These are phyloP conservation scores for Heliconius cydno DNA, from an alignment of 2,888 invertebrate genomes.

Conservation along the genomic window DNA sequence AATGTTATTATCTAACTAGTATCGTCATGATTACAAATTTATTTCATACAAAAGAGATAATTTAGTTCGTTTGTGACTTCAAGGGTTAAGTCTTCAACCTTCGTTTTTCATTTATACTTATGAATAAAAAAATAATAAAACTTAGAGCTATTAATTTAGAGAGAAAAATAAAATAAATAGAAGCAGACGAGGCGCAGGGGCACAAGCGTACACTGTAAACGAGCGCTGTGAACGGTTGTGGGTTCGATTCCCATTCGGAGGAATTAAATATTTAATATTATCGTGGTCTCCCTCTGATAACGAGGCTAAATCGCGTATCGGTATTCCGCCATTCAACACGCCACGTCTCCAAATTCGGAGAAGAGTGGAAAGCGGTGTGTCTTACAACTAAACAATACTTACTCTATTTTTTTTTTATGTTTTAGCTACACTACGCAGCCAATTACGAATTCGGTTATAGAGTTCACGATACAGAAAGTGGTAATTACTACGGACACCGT, in stretches of 20 bases:
- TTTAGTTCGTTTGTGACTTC: background rate
- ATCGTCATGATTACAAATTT: background rate
- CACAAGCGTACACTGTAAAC: background rate
- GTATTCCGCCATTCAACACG: too few species aligned
- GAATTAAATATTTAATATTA: background rate
- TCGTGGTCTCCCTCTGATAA: too few species aligned
- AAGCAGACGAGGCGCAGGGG: background rate
- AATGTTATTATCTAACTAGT: conserved; percentile 27
- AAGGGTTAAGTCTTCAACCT: background rate
- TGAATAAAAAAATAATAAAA: background rate
- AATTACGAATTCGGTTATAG: conserved; percentile 88
- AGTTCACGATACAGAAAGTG: conserved; percentile 87
- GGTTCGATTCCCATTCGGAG: background rate
- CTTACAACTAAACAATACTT: too few species aligned
- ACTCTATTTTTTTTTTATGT: conserved; percentile 20
- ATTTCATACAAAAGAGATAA: background rate
- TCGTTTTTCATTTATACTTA: too few species aligned
- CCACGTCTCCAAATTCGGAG: too few species aligned
- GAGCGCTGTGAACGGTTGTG: background rate
- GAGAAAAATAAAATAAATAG: background rate
- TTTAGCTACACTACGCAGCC: conserved; percentile 84
- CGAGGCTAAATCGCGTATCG: too few species aligned
- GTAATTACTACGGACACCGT: conserved; percentile 90
- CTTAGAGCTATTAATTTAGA: background rate
- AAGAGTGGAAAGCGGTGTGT: too few species aligned